phyloP scores from a whole-genome alignment of 2,888 invertebrate species.

The Andricus curvator region DNA sequence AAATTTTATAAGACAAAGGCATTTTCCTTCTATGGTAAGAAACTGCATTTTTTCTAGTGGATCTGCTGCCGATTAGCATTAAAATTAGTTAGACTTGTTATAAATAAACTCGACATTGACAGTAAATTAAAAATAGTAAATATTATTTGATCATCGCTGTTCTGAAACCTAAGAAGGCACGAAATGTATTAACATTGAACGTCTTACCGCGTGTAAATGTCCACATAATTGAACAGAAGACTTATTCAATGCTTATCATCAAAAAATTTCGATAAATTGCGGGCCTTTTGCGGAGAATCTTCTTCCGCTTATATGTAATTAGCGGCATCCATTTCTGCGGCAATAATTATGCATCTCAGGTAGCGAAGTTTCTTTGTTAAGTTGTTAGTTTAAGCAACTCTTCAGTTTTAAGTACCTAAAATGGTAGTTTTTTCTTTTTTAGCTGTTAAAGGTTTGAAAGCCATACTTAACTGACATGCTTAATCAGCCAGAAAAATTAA shows the following conservation, averaged over 20 bases:
- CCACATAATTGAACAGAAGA: background rate
- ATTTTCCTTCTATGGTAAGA: background rate
- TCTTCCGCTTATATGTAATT: background rate
- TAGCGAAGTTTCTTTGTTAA: no score
- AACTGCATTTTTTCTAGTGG: background rate
- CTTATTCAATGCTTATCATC: background rate
- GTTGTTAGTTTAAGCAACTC: no score
- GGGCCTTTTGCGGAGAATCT: background rate
- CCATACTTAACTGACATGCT: no score
- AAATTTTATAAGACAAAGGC: background rate
- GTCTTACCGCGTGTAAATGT: background rate
- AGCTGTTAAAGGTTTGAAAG: no score
- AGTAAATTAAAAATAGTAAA: background rate
- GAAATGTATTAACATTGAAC: no score
- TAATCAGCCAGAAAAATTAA: no score
- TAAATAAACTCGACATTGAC: background rate
- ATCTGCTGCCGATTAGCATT: background rate
- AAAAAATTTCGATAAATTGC: background rate
- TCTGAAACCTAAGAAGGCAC: background rate
- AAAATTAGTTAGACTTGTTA: background rate
- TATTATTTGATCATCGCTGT: background rate
- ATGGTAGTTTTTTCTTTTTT: no score
- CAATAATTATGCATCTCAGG: background rate
- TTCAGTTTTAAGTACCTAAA: no score
- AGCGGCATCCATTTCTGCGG: background rate